Base-by-base conservation (phyloP, 2,797 vertebrate species). In the Erpetoichthys calabaricus region DNA sequence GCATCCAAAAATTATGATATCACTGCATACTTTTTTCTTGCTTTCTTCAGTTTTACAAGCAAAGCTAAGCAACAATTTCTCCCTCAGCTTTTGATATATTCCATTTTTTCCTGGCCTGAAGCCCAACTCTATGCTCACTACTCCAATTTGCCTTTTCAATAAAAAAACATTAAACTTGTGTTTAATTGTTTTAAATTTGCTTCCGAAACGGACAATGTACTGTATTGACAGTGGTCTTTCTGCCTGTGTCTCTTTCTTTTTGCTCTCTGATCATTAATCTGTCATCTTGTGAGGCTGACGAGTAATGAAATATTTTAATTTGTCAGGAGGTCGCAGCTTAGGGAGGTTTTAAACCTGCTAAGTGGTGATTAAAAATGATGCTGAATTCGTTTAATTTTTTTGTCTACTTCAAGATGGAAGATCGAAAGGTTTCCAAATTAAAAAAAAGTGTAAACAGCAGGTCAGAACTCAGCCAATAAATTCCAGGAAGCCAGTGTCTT, bases 1-100 rank as follows among this genome's bases (percentile, higher is more conserved):
- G 67, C 51, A 58, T 72, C 69, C 71, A 73, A 66, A 69, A 65
- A 60, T 53, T 53, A 51, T 59, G 56, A 66, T 59, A 68, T 59
- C 62, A 57, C 53, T 47, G 41, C 46, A 57, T 7, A 44, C 47
- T 55, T 63, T 57, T 64, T 60, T 45, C 25, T 25, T 25, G 25
- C 25, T 25, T 25, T 25, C 25, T 25, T 25, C 25, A 25, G 25
- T 25, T 60, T 58, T 58, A 59, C 60, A 55, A 54, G 58, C 44
- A 3, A 43, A 9, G 9, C 9, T 53, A 42, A 52, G 51, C 59
- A 59, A 50, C 8, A 46, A 41, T 44, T 58, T 50, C 42, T 49
- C 46, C 4, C 44, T n/a, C 51, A 6, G 42, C 8, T 54, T 55
- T 8, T 44, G 51, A 51, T 49, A 44, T 57, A 4, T 45, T 57